Base-by-base conservation (phyloP, 2,888 invertebrate species). In the Eubasilissa splendida region DNA sequence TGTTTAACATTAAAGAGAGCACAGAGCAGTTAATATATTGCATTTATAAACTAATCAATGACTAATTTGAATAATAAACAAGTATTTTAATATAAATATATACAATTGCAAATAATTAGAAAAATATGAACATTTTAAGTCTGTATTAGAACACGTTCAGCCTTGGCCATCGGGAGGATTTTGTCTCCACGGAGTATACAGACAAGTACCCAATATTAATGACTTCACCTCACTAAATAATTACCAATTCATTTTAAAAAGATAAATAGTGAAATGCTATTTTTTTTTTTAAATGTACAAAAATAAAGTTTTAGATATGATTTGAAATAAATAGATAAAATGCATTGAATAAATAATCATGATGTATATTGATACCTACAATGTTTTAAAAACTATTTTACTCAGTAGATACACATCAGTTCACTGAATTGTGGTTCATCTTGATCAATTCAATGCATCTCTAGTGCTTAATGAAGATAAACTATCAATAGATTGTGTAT, bases 51-150 rank as follows among this genome's bases (percentile, higher is more conserved):
- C 79, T 79, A 79, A 74, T n/a, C 2, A 58, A 80, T 80, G 80
- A 80, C 80, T 80, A 80, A 71, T 10, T 75, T 80, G 65, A 70
- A 76, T 76, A 66, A 58, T 74, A 75, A 75, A 75, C 59, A 76
- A 80, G 33, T 33, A 59, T 54, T 76, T 31, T n/a, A 70, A 63
- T 33, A 58, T 22, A 42, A 50, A 56, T 74, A 50, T 68, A 10
- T 77, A 58, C 60, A 68, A 56, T 75, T 79, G 75, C 74, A 79
- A 54, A 75, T 66, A 65, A 74, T 52, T 22, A 50, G 33, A 70
- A 70, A 53, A 22, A 70, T 53, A 11, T 70, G 52, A 14, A 70
- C 11, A 52, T 70, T 52, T 22, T 14, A 9, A 53, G 10, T 31
- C 42, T 31, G 31, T 31, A 63, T 58, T 58, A 12, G 4, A 58